Percentiles rank a stretch among this genome's conserved stretches.
Evolutionary conservation across 2,113 vertebrate genomes (phyloP).

Genomic region (Istiophorus platypterus): DNA sequence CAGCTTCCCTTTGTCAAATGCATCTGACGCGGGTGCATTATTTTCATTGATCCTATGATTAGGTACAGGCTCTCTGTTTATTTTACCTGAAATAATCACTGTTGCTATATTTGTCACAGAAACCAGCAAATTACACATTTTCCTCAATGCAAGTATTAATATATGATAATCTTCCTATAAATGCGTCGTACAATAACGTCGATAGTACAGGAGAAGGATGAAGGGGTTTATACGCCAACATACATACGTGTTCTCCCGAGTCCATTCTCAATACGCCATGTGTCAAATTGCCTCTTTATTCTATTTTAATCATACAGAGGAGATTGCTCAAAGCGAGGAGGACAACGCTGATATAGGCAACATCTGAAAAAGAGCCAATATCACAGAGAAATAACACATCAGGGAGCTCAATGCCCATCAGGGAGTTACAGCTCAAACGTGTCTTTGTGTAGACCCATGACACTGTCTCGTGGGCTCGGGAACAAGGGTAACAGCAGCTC

Average conservation of each 20-base stretch:
- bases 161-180: neutral
- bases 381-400: slow-evolving; percentile 37
- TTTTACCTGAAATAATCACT: neutral
- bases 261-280: slow-evolving; percentile 21
- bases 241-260: slow-evolving; percentile 4
- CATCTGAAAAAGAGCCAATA: slow-evolving; percentile 30
- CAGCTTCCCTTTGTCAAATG: no score
- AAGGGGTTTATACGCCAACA: slow-evolving; percentile 4
- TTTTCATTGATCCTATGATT: neutral
- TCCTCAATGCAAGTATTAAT: neutral
- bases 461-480: neutral
- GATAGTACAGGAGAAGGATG: neutral
- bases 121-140: neutral
- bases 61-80: neutral
- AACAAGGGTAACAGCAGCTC: neutral
- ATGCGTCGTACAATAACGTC: neutral
- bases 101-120: neutral
- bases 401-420: neutral
- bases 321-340: slow-evolving; percentile 4
- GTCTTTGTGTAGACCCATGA: slow-evolving; percentile 3
- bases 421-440: neutral
- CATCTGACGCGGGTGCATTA: no score
- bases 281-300: slow-evolving; percentile 43
- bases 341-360: slow-evolving; percentile 28
- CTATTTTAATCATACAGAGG: slow-evolving; percentile 27